Conservation (phyloP, 2,797 vertebrate genomes). For the Channallabes apus region DNA sequence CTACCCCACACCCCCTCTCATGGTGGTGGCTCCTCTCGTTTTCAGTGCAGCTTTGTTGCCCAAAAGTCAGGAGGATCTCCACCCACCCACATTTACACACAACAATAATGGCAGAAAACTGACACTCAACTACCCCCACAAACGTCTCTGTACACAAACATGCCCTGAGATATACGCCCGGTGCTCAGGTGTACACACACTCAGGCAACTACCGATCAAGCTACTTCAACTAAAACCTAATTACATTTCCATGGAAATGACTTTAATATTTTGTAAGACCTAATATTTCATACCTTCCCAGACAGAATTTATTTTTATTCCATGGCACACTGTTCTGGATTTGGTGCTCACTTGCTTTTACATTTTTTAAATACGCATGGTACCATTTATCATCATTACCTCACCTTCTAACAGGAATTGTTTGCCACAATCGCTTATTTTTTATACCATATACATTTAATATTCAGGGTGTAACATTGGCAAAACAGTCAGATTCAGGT, state of each 20-base stretch:
- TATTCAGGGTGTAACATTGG: background rate
- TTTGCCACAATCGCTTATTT: background rate
- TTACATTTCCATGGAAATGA: background rate
- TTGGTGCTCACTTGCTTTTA: background rate
- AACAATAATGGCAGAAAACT: constrained; percentile 67
- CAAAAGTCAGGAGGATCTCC: constrained; percentile 60
- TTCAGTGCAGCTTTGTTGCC: constrained; percentile 66
- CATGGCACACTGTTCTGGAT: too few species aligned
- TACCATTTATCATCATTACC: background rate
- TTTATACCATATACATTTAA: background rate
- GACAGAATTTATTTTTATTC: background rate
- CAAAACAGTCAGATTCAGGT: background rate
- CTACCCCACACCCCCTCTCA: constrained; percentile 44
- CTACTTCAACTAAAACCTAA: background rate
- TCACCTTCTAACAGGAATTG: background rate
- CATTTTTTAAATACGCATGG: background rate
- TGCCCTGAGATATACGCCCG: background rate
- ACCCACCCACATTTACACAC: constrained; percentile 64
- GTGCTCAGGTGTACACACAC: background rate
- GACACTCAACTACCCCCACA: constrained; percentile 31
- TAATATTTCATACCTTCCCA: background rate
- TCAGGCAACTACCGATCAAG: too few species aligned
- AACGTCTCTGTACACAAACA: constrained; percentile 14
- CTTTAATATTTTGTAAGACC: background rate
- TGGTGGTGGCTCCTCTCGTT: constrained; percentile 52